Evolutionary conservation across 2,888 invertebrate genomes (phyloP).

Genomic region (Malachius bipustulatus): DNA sequence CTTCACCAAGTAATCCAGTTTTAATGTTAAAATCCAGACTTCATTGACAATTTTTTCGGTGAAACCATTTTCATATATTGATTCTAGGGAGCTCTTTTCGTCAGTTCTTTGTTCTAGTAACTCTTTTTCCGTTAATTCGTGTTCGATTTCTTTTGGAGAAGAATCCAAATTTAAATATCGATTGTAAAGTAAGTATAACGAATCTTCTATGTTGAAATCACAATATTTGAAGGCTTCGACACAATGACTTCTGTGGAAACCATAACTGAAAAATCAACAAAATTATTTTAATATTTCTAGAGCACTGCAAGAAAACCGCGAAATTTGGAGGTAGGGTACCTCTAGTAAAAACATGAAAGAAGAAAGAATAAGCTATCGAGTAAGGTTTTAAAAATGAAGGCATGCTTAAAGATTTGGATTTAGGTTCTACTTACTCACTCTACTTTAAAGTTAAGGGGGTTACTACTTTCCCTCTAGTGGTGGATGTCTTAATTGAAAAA

Average conservation of each 20-base stretch:
- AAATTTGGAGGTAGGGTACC: no score
- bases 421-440: no score
- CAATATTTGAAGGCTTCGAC: conserved; percentile 58
- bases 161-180: conserved; percentile 53
- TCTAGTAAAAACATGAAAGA: no score
- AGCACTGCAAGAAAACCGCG: conserved; percentile 2
- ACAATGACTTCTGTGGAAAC: conserved; percentile 64
- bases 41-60: conserved; percentile 53
- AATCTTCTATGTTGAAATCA: conserved; percentile 55
- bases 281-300: conserved; percentile 7
- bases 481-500: no score
- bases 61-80: conserved; percentile 63
- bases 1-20: conserved; percentile 51
- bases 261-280: conserved; percentile 44
- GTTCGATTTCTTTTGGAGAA: conserved; percentile 22
- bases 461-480: no score
- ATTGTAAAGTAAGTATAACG: conserved; percentile 55
- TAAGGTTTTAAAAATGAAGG: no score
- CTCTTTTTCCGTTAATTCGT: conserved; percentile 41
- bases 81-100: conserved; percentile 62
- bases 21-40: conserved; percentile 59
- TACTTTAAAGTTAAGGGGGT: no score
- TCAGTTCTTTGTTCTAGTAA: conserved; percentile 54
- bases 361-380: no score
- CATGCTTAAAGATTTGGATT: no score